These are phyloP conservation scores for Eidolon dupreanum DNA, from an alignment of 2,797 vertebrate species.

Conservation along the genomic window DNA sequence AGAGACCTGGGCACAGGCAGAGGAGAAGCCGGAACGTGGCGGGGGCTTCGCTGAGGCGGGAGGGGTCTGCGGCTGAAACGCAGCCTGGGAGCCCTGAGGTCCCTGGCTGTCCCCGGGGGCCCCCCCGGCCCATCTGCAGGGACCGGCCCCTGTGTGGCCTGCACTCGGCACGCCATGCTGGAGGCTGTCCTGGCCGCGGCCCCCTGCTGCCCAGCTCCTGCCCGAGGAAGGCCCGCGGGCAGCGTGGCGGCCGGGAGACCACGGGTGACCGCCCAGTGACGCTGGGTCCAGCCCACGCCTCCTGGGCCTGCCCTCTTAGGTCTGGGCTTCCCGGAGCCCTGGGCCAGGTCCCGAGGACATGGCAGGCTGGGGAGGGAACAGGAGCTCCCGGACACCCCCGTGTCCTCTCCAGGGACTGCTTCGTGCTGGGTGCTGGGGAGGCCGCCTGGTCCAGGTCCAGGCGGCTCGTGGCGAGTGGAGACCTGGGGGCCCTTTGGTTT, in stretches of 20 bases:
- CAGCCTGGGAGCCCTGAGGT: neutral
- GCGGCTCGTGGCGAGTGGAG: neutral
- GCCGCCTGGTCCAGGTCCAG: accelerated
- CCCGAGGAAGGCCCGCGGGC: neutral
- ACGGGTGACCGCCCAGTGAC: no score
- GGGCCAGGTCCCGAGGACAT: accelerated
- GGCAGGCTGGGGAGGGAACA: neutral
- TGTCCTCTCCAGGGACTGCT: neutral
- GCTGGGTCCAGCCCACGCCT: no score
- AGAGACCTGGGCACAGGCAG: neutral
- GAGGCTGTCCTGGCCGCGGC: neutral
- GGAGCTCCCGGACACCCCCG: accelerated
- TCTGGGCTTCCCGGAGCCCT: no score
- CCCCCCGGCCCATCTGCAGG: neutral
- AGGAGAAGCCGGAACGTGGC: neutral
- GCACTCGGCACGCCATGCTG: accelerated
- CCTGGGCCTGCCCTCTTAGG: neutral
- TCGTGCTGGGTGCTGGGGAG: neutral
- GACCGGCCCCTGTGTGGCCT: neutral
- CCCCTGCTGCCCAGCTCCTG: neutral
- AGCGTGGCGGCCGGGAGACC: accelerated
- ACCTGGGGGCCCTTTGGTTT: neutral
- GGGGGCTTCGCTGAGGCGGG: neutral
- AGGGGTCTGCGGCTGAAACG: neutral
- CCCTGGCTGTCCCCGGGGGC: neutral